phyloP scores from a whole-genome alignment of 2,888 invertebrate species.

The Diploptera punctata region DNA sequence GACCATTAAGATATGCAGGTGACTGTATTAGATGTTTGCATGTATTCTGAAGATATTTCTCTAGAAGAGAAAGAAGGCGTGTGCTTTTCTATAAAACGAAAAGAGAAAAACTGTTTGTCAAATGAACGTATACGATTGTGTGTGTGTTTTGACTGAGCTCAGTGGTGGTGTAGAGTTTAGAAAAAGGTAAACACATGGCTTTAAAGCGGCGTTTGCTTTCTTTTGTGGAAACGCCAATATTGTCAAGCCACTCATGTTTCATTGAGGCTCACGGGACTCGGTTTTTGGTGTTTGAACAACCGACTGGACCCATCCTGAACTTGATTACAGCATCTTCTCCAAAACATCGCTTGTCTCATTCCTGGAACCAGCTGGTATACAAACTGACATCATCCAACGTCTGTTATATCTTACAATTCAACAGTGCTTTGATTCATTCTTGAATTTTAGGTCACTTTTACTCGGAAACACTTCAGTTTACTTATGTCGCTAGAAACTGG shows the following conservation, averaged over 20 bases:
- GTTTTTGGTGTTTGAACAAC: neutral
- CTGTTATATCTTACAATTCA: neutral
- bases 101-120: conserved; percentile 18
- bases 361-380: conserved; percentile 5
- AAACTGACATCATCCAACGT: too few species aligned
- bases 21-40: conserved; percentile 13
- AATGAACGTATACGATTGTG: conserved; percentile 16
- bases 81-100: conserved; percentile 12
- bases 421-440: too few species aligned
- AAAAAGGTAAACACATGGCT: conserved; percentile 20
- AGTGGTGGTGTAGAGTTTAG: conserved; percentile 1
- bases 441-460: too few species aligned
- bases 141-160: conserved; percentile 18
- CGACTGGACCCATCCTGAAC: neutral
- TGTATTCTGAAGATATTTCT: conserved; percentile 1
- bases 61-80: conserved; percentile 14
- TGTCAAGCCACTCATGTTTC: conserved; percentile 37
- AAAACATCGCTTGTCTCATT: neutral
- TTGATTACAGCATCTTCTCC: neutral
- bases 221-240: conserved; percentile 38
- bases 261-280: conserved; percentile 21
- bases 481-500: too few species aligned
- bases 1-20: conserved; percentile 1
- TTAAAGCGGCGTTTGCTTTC: conserved; percentile 6
- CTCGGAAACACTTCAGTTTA: too few species aligned